These are phyloP conservation scores for Paragorgia papillata DNA, from an alignment of 92 coral and sea anemone genomes.

Conservation along the genomic window DNA sequence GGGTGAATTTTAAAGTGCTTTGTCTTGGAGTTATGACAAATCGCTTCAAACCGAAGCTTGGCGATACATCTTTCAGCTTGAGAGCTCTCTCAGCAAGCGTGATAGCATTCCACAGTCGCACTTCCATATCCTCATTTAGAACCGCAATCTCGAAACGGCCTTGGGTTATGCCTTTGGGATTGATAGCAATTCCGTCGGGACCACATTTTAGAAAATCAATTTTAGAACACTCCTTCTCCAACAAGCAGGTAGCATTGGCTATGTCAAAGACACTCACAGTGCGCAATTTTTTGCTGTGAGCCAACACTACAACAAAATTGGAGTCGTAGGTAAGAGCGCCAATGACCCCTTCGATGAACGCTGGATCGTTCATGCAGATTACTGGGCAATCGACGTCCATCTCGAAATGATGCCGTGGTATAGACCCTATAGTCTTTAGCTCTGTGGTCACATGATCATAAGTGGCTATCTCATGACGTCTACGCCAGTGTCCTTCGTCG, in stretches of 20 bases:
- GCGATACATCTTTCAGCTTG: not conserved
- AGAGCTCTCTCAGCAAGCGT: not conserved
- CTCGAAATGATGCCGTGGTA: conserved; percentile 36
- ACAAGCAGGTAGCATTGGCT: conserved; percentile 13
- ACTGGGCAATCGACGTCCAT: conserved; percentile 1
- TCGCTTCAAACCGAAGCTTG: not conserved
- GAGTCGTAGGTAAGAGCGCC: conserved; percentile 31
- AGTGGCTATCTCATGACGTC: conserved; percentile 13
- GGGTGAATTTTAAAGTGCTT: conserved; percentile 21
- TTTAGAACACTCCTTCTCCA: conserved; percentile 6
- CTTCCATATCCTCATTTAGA: conserved; percentile 11
- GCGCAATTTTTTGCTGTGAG: conserved; percentile 33
- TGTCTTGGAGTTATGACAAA: conserved; percentile 17
- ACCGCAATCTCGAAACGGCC: conserved; percentile 20
- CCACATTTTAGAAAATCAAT: conserved; percentile 1
- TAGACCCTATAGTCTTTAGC: conserved; percentile 11
- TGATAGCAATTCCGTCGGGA: conserved; percentile 13
- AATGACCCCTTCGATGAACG: conserved; percentile 25
- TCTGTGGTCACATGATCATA: conserved; percentile 31
- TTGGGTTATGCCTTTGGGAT: conserved; percentile 6
- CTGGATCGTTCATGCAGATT: conserved; percentile 14
- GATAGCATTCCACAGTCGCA: conserved; percentile 16
- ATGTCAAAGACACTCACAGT: conserved; percentile 21
- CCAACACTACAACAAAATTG: conserved; percentile 10
- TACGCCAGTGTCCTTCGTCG: conserved; percentile 8